Conservation (phyloP, 35 echinoderm and acorn worm genomes). For the Apostichopus japonicus region DNA sequence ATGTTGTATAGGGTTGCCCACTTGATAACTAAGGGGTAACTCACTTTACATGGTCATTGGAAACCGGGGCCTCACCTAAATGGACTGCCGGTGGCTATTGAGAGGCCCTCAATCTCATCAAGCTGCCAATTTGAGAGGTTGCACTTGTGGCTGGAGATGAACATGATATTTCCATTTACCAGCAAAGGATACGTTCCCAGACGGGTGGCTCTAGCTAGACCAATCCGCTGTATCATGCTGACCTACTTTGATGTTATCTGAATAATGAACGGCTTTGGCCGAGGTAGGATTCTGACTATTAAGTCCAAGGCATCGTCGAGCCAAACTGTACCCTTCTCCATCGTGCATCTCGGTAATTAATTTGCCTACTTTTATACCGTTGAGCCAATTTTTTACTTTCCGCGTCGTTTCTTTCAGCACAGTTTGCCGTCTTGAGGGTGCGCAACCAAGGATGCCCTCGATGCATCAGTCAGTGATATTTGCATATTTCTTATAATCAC, state of each 20-base stretch:
- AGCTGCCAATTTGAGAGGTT: background rate
- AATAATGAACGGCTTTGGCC: background rate
- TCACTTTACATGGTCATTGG: background rate
- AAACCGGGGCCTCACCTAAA: constrained; percentile 29
- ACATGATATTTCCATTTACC: constrained; percentile 26
- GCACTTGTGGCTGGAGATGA: background rate
- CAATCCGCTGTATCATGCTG: background rate
- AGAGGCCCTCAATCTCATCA: background rate
- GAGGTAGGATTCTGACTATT: too few species aligned
- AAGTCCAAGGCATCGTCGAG: too few species aligned
- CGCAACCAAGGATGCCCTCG: too few species aligned
- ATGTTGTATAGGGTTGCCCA: background rate
- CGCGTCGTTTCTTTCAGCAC: too few species aligned
- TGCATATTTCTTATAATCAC: too few species aligned
- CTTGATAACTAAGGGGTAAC: constrained; percentile 1
- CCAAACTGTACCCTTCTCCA: too few species aligned
- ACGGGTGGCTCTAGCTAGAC: background rate
- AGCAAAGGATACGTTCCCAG: background rate
- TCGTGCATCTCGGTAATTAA: too few species aligned
- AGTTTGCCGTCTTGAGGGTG: too few species aligned
- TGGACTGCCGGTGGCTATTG: background rate
- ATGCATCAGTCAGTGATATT: too few species aligned
- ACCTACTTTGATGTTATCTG: background rate
- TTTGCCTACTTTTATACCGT: too few species aligned
- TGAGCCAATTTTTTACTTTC: too few species aligned